Evolutionary conservation across 1,140 invertebrate species (phyloP), one percentile per base, ranked within the genome.

Genomic region (Triops cancriformis): DNA sequence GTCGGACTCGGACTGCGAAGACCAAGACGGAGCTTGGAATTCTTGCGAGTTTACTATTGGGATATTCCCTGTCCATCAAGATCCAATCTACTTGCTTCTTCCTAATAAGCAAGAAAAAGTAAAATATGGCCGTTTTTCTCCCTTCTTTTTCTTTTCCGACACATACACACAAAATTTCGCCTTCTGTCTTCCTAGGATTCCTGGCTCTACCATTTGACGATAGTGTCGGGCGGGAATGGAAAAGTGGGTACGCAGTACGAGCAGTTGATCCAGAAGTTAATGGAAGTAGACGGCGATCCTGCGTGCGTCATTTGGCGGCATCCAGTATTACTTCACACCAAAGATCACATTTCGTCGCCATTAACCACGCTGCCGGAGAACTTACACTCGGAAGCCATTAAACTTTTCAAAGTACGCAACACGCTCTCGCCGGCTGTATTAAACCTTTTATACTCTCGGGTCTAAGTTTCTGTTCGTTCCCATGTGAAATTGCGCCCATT

Each of bases 201-300:
- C 78, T 98, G 96, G 96, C 84, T 98, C 76, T 97, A 97, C 84
- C 94, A 97, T 83, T 85, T 98, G 78, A 97, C 95, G 0, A 94
- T 98, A 26, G 95, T 97, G 0, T 95, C 94, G 43, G 94, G 94
- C 1, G 95, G 93, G 73, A 94, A 94, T 4, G 90, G 93, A 10
- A 94, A 91, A 83, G 93, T 91, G 77, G 95, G 95, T 43, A 97
- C 95, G 2, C 94, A 97, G 83, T 98, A 95, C 83, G 96, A 98
- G 83, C 95, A 98, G 85, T 85, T 97, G 7, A 91, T 98, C 12
- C 94, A 96, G 82, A 95, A 95, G 85, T 86, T 98, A 12, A 97
- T 98, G 95, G 94, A 97, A 85, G 93, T 92, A 18, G 94, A 97
- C 82, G 95, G 94, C 6, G 95, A 97, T 87, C 90, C 93, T n/a